Conservation (phyloP, 2,888 invertebrate species). For the Pristionchus maxplancki region DNA sequence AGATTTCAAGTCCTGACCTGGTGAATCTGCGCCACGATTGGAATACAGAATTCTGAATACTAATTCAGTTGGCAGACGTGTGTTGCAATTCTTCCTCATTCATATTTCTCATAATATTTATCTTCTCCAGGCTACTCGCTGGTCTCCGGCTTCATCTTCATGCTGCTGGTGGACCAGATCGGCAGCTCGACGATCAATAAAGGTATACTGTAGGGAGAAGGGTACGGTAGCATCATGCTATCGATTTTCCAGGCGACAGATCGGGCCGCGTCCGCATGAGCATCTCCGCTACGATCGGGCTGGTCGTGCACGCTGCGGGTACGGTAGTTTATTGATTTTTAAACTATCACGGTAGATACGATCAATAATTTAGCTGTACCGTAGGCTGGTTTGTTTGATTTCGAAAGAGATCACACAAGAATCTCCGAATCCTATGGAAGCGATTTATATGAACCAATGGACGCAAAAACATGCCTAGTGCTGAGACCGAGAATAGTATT, state of each 20-base stretch:
- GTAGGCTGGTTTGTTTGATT: neutral
- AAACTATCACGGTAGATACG: too few species aligned
- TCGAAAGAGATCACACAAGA: neutral
- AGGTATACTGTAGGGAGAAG: slow-evolving; percentile 53
- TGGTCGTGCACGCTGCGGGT: slow-evolving; percentile 98
- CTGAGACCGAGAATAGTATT: too few species aligned
- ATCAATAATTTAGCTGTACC: too few species aligned
- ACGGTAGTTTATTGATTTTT: slow-evolving; percentile 62
- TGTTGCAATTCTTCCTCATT: neutral
- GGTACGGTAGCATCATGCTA: neutral
- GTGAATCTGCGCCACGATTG: too few species aligned
- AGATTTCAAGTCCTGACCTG: too few species aligned
- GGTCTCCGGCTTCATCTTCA: slow-evolving; percentile 95
- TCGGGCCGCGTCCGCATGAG: slow-evolving; percentile 77
- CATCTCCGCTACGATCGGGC: slow-evolving; percentile 94
- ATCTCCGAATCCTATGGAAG: too few species aligned
- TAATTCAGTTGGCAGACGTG: neutral
- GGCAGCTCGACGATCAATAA: slow-evolving; percentile 66
- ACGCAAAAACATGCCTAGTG: too few species aligned
- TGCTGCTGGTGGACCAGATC: slow-evolving; percentile 93
- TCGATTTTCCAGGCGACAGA: slow-evolving; percentile 59
- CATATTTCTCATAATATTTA: neutral
- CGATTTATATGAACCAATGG: too few species aligned
- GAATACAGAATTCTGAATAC: too few species aligned
- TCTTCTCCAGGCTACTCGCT: slow-evolving; percentile 86